Conservation (phyloP, 1,140 invertebrate genomes). For the Papilio xuthus region DNA sequence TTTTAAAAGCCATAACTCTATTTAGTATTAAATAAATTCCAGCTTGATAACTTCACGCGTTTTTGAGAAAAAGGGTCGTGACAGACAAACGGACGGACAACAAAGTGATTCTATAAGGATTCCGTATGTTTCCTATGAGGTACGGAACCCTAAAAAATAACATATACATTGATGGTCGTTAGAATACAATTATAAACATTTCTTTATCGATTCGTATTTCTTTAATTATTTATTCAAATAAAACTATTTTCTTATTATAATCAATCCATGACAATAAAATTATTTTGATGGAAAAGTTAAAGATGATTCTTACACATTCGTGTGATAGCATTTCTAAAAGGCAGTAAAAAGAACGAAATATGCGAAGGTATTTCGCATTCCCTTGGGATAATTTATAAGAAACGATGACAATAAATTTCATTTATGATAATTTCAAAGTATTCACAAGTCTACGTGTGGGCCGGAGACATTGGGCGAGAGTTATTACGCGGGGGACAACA, state of each 20-base stretch:
- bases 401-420: constrained; percentile 22
- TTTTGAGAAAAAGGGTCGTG: too few species aligned
- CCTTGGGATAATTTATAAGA: constrained; percentile 19
- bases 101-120: too few species aligned
- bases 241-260: too few species aligned
- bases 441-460: constrained; percentile 23
- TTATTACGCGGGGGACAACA: constrained; percentile 20
- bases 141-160: too few species aligned
- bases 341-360: not conserved
- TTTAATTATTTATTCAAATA: too few species aligned
- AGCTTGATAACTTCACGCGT: too few species aligned
- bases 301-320: not conserved
- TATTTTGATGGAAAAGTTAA: not conserved
- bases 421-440: constrained; percentile 29
- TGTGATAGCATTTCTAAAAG: not conserved
- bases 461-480: not conserved
- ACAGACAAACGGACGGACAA: too few species aligned
- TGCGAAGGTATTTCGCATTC: not conserved
- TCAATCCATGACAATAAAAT: too few species aligned
- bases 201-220: too few species aligned
- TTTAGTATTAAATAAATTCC: not conserved
- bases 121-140: too few species aligned
- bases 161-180: too few species aligned
- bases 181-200: too few species aligned
- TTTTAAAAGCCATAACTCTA: not conserved